phyloP scores from a whole-genome alignment of 2,113 vertebrate species.

The Limnothrissa miodon region DNA sequence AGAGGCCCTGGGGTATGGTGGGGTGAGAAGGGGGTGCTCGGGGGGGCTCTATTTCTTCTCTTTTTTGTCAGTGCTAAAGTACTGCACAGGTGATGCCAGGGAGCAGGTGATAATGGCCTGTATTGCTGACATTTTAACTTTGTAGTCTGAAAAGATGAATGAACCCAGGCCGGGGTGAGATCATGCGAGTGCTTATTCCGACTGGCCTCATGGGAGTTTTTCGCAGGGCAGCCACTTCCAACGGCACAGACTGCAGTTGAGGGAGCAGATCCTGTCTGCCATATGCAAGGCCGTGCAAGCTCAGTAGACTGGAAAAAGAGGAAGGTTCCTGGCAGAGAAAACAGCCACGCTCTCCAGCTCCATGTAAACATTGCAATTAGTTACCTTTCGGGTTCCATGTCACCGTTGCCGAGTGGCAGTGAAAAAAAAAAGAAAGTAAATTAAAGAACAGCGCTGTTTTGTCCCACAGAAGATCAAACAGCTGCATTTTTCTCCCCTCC shows the following conservation, averaged over 20 bases:
- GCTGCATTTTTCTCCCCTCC: neutral
- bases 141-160: neutral
- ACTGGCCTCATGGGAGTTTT: neutral
- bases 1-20: too few relatives aligned
- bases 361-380: constrained; percentile 37
- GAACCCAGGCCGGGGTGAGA: neutral
- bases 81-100: neutral
- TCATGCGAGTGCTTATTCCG: neutral
- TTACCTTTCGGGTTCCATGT: constrained; percentile 21
- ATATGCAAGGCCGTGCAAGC: neutral
- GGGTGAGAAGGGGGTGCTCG: too few relatives aligned
- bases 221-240: neutral
- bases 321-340: constrained; percentile 16
- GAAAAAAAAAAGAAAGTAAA: neutral
- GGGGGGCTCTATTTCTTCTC: neutral
- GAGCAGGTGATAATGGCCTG: constrained; percentile 12
- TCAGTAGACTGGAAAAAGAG: constrained; percentile 14
- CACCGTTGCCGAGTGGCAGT: neutral
- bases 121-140: constrained; percentile 7
- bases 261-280: neutral
- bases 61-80: neutral
- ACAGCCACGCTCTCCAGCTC: constrained; percentile 21
- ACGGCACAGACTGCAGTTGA: neutral
- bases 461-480: neutral
- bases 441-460: constrained; percentile 23